Evolutionary conservation across 1,140 invertebrate species (phyloP), one percentile per base, ranked within the genome.

Genomic region (Drosophila saltans): DNA sequence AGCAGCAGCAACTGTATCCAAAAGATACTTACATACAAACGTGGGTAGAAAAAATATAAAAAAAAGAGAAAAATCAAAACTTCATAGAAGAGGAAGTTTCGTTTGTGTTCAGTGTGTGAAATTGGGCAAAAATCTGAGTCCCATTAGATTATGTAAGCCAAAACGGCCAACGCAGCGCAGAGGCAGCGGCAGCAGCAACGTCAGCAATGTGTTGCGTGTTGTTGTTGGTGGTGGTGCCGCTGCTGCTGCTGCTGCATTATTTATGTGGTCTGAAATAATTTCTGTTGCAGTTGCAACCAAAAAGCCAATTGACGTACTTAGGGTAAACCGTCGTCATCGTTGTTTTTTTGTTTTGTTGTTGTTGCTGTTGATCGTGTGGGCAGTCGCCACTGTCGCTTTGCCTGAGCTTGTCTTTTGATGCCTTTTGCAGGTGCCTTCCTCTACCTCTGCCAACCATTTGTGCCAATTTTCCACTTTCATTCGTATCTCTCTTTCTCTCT

Each of bases 131-230:
- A 52, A 84, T 70, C 81, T 72, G 56, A 75, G 71, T 72, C 78
- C 82, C 83, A 86, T 86, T 86, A 88, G 78, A 73, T 86, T 86
- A 86, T 88, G 73, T 88, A 86, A 86, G 75, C 65, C 72, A 74
- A 43, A n/a, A 52, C 77, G 41, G 56, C 76, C 45, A 52, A 52
- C 45, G 45, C 45, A 52, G 45, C 8, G 21, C 16, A 16, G 16
- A 0, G 16, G 45, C 45, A 48, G 16, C 16, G 16, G 7, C 43
- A 43, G 21, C 16, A 3, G 24, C 55, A 70, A 65, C 67, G 33
- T 5, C 59, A 71, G 72, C 66, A 74, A 69, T 39, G 45, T 60
- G 66, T 70, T 64, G 61, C 56, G 55, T 36, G 33, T 36, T 36
- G 33, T 36, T 36, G 33, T 36, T 36, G 66, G 30, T 41, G 52